phyloP scores from a whole-genome alignment of 23 tunicate species.

The Diplosoma virens region DNA sequence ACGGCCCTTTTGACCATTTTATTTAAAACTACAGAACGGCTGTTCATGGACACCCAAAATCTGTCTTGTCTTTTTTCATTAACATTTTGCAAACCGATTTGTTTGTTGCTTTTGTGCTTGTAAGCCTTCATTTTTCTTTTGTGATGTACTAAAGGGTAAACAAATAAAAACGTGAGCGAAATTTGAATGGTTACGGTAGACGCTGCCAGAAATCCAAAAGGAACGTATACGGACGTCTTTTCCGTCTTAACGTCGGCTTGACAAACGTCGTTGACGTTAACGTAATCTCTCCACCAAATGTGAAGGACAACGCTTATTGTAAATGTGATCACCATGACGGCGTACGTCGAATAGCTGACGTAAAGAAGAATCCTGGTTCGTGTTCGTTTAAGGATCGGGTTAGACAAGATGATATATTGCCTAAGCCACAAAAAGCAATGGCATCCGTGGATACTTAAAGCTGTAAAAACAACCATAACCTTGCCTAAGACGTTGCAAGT shows the following conservation, averaged over 20 bases:
- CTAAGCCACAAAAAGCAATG: constrained; percentile 61
- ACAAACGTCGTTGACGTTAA: constrained; percentile 12
- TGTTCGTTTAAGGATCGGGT: constrained; percentile 38
- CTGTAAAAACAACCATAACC: constrained; percentile 40
- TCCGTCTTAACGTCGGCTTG: background rate
- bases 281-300: constrained; percentile 63
- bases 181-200: constrained; percentile 44
- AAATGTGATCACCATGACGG: constrained; percentile 30
- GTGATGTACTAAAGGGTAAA: constrained; percentile 52
- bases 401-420: constrained; percentile 53
- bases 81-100: background rate
- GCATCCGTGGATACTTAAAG: constrained; percentile 39
- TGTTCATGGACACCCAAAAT: background rate
- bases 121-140: constrained; percentile 17
- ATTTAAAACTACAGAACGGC: constrained; percentile 15
- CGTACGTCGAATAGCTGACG: constrained; percentile 40
- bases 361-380: constrained; percentile 28
- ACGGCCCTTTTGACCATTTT: constrained; percentile 49
- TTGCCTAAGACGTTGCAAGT: constrained; percentile 47
- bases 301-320: constrained; percentile 4
- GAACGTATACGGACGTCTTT: constrained; percentile 4
- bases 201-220: constrained; percentile 31
- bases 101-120: background rate
- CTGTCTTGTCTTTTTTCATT: background rate
- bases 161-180: constrained; percentile 40